Conservation (phyloP, 2,888 invertebrate genomes). For the Hyalella azteca region DNA sequence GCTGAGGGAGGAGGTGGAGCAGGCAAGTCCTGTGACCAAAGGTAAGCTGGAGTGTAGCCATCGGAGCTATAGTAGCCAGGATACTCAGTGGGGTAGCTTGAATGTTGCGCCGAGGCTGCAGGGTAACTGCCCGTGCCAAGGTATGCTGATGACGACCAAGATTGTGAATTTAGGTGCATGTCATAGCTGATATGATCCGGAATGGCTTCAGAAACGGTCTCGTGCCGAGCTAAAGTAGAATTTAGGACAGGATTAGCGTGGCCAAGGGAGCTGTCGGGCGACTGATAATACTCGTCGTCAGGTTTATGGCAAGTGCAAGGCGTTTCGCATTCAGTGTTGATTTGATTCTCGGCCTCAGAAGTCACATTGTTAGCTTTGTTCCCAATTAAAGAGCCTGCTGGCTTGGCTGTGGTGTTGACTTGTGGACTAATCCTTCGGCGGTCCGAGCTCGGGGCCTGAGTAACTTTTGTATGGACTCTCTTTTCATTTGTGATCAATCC, state of each 20-base stretch:
- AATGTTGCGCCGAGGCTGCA: not conserved
- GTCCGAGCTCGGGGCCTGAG: not conserved
- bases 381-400: not conserved
- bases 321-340: slow-evolving; percentile 20
- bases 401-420: not conserved
- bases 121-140: slow-evolving; percentile 4
- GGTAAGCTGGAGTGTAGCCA: slow-evolving; percentile 19
- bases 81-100: slow-evolving; percentile 27
- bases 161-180: slow-evolving; percentile 29
- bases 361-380: no score
- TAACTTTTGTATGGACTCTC: not conserved
- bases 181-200: slow-evolving; percentile 34
- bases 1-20: slow-evolving; percentile 33
- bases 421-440: not conserved
- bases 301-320: slow-evolving; percentile 7
- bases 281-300: slow-evolving; percentile 7
- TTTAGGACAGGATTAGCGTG: slow-evolving; percentile 4
- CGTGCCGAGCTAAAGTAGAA: slow-evolving; percentile 13
- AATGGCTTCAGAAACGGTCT: slow-evolving; percentile 26
- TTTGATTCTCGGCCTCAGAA: not conserved
- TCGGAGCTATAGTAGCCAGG: slow-evolving; percentile 15
- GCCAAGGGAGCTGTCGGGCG: not conserved
- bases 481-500: not conserved
- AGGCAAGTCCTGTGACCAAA: slow-evolving; percentile 20
- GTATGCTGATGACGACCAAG: slow-evolving; percentile 29